Conservation (phyloP, 2,113 vertebrate genomes). For the Macquaria australasica region DNA sequence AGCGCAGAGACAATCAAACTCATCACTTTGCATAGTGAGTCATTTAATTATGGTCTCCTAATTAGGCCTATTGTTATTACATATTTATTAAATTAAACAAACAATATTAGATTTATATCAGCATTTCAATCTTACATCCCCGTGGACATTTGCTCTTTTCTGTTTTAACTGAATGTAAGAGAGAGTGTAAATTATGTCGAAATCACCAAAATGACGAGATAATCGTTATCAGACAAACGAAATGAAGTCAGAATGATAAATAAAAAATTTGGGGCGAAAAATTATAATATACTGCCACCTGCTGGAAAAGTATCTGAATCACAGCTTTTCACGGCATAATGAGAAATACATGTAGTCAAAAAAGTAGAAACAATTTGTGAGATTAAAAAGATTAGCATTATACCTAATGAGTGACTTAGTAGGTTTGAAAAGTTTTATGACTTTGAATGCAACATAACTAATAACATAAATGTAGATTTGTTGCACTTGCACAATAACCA, state of each 20-base stretch:
- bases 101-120: too few species aligned
- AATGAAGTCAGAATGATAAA: neutral
- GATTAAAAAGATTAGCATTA: neutral
- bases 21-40: neutral
- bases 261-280: neutral
- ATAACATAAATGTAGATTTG: neutral
- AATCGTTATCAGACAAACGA: neutral
- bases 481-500: neutral
- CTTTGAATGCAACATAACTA: neutral
- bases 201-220: neutral
- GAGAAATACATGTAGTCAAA: neutral
- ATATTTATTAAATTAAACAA: too few species aligned
- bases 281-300: conserved; percentile 52
- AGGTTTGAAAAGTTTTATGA: neutral
- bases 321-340: neutral
- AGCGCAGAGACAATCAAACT: neutral
- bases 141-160: neutral
- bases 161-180: neutral
- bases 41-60: neutral
- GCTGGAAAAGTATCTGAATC: conserved; percentile 38
- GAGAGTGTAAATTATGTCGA: neutral
- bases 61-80: neutral
- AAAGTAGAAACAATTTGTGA: neutral
- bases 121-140: neutral
- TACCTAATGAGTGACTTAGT: neutral